A percentile compares a stretch with the other conserved stretches of the same genome.
phyloP scores from a whole-genome alignment of 1,140 invertebrate genomes.

The Heliconius melpomene region DNA sequence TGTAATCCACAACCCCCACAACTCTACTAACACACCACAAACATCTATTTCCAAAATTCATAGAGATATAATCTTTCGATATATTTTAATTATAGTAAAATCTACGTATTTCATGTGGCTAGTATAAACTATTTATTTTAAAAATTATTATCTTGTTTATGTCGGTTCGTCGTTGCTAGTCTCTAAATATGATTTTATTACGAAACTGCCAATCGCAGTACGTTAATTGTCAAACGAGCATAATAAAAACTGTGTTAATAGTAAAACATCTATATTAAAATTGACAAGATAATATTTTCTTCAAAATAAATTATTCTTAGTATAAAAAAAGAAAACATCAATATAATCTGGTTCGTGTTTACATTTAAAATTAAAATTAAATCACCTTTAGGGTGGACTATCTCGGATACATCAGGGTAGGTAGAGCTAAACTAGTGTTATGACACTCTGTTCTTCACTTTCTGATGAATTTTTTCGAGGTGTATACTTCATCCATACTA shows the following conservation, averaged over 20 bases:
- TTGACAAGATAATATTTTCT: background rate
- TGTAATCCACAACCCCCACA: background rate
- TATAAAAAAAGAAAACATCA: too few species aligned
- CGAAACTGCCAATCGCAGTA: background rate
- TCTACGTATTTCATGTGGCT: background rate
- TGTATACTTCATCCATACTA: too few species aligned
- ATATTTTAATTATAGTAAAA: background rate
- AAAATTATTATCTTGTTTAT: conserved; percentile 3
- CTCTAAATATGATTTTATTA: conserved; percentile 5
- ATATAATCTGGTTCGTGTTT: background rate
- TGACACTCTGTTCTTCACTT: too few species aligned
- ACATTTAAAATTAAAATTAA: too few species aligned
- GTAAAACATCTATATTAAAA: background rate
- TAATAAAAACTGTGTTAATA: background rate
- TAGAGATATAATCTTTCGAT: background rate
- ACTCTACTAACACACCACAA: background rate
- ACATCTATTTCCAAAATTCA: background rate
- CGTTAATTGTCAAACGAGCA: background rate
- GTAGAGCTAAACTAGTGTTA: too few species aligned
- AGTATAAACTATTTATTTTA: background rate
- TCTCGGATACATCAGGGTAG: too few species aligned
- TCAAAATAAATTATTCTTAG: too few species aligned
- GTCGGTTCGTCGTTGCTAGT: background rate
- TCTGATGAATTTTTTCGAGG: too few species aligned
- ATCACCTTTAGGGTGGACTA: too few species aligned